Evolutionary conservation across 2,113 vertebrate species (phyloP).

Genomic region (Antechinus stuartii): DNA sequence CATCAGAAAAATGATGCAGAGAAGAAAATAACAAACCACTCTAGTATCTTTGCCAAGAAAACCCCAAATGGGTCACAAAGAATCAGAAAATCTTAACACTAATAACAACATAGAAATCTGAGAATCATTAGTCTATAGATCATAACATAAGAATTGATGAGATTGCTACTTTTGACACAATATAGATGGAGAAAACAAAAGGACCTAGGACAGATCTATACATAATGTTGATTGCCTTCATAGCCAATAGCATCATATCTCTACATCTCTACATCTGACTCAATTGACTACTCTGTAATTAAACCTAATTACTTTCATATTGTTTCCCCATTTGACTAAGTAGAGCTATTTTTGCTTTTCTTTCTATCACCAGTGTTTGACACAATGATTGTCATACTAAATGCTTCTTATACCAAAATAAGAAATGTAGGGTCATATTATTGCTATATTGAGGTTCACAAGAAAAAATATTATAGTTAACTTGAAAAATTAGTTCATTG

Average conservation of each 20-base stretch:
- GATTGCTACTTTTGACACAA: background rate
- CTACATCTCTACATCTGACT: background rate
- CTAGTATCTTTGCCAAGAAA: background rate
- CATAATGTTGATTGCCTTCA: background rate
- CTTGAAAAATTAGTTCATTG: constrained; percentile 48
- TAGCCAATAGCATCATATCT: background rate
- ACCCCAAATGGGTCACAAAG: background rate
- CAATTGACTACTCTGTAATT: background rate
- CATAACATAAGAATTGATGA: background rate
- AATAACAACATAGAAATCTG: background rate
- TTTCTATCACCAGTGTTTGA: background rate
- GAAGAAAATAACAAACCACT: background rate
- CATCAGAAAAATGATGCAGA: background rate
- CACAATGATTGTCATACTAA: background rate
- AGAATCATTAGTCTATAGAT: background rate
- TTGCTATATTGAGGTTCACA: constrained; percentile 56
- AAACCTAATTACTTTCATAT: background rate
- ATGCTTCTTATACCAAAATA: background rate
- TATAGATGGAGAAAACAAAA: background rate
- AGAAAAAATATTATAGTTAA: background rate
- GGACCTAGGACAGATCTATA: background rate
- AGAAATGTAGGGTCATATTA: constrained; percentile 33
- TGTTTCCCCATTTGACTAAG: background rate
- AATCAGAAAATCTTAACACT: background rate
- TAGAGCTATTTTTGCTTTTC: background rate